Conservation (phyloP, 2,888 invertebrate species). For the Polylopha cassiicola region DNA sequence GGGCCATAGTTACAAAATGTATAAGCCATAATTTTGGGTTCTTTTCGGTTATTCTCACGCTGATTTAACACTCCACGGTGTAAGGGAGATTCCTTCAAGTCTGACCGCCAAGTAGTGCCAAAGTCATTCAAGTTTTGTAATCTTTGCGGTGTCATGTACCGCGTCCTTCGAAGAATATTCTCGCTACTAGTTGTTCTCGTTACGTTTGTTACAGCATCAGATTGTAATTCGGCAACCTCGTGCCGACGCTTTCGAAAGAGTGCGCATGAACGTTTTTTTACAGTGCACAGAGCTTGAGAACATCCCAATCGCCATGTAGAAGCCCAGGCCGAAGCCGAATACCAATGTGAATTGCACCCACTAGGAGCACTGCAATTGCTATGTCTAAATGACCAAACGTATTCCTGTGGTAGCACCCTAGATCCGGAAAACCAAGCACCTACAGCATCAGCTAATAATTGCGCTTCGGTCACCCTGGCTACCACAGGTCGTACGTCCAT, state of each 20-base stretch:
- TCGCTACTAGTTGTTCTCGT: conserved; percentile 33
- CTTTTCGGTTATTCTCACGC: conserved; percentile 33
- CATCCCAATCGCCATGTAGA: conserved; percentile 69
- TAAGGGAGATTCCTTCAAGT: conserved; percentile 45
- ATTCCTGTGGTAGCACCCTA: conserved; percentile 51
- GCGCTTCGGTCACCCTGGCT: conserved; percentile 60
- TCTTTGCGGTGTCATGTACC: conserved; percentile 42
- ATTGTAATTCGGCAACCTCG: conserved; percentile 8
- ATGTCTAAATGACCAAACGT: conserved; percentile 57
- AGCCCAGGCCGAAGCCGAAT: conserved; percentile 65
- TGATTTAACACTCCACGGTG: conserved; percentile 44
- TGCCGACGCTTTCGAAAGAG: conserved; percentile 47
- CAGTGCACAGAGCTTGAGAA: conserved; percentile 63
- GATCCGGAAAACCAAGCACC: conserved; percentile 69
- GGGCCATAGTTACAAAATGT: conserved; percentile 71
- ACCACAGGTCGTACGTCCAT: conserved; percentile 65
- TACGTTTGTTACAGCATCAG: conserved; percentile 16
- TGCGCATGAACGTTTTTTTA: conserved; percentile 51
- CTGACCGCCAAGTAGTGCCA: conserved; percentile 30
- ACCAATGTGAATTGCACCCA: conserved; percentile 68
- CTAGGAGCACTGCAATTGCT: conserved; percentile 61
- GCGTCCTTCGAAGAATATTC: conserved; percentile 54
- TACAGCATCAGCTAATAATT: conserved; percentile 62
- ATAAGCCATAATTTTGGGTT: conserved; percentile 57
- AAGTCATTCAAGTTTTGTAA: conserved; percentile 43